Percentiles rank a stretch among this genome's conserved stretches.
Conservation (phyloP, 2,113 vertebrate genomes). For the Neopipo cinnamomea region DNA sequence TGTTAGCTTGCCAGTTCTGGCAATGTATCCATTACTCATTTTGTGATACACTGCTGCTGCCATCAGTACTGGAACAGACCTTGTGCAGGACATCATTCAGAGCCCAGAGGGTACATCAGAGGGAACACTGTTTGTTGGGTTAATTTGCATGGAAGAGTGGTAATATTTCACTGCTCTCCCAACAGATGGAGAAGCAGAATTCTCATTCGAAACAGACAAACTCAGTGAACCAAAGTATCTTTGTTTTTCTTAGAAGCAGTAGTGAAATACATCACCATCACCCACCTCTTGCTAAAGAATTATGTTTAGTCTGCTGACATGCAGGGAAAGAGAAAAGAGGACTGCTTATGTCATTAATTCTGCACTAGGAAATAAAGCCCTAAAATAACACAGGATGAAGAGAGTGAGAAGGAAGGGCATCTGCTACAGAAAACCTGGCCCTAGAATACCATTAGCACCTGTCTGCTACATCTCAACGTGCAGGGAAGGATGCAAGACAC, state of each 20-base stretch:
- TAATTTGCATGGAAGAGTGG: background rate
- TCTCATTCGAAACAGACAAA: background rate
- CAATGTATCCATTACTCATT: background rate
- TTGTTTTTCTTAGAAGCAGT: background rate
- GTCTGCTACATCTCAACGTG: background rate
- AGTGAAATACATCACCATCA: background rate
- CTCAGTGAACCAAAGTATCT: background rate
- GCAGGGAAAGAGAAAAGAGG: background rate
- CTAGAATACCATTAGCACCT: background rate
- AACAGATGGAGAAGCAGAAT: background rate
- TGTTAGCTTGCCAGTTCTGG: background rate
- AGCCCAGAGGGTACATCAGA: background rate
- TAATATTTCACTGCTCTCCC: background rate
- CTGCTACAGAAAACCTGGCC: background rate
- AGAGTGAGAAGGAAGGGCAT: background rate
- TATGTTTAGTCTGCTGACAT: background rate
- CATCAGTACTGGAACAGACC: background rate
- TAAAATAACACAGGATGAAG: background rate
- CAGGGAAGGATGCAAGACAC: background rate
- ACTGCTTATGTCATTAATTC: background rate
- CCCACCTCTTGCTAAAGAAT: background rate
- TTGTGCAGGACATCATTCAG: background rate
- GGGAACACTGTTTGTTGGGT: background rate
- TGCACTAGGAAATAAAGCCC: background rate
- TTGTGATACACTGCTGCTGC: background rate